Conservation (phyloP, 1,140 invertebrate genomes). For the Drosophila pseudoobscura region DNA sequence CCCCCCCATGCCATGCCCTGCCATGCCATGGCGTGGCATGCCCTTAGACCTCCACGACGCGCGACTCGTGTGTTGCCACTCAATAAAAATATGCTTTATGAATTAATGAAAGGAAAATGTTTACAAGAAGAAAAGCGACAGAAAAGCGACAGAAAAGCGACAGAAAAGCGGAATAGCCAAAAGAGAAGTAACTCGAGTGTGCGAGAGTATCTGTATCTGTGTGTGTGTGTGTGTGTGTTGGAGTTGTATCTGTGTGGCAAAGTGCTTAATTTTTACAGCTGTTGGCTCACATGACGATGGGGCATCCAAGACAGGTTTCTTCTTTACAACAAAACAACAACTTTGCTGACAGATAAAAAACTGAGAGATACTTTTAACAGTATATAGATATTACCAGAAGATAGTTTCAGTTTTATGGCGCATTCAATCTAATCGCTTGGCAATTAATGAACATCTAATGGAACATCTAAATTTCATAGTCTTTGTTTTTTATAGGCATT, state of each 20-base stretch:
- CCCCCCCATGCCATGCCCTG: neutral
- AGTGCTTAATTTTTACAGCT: slow-evolving; percentile 54
- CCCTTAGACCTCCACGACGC: too few relatives aligned
- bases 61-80: slow-evolving; percentile 62
- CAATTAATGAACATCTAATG: slow-evolving; percentile 13
- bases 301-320: slow-evolving; percentile 49
- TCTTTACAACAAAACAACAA: slow-evolving; percentile 9
- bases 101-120: slow-evolving; percentile 81
- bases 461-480: too few relatives aligned
- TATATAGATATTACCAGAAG: slow-evolving; percentile 7
- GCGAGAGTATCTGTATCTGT: too few relatives aligned
- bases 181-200: too few relatives aligned
- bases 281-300: slow-evolving; percentile 9
- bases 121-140: slow-evolving; percentile 31
- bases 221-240: too few relatives aligned
- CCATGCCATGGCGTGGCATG: too few relatives aligned
- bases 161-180: neutral
- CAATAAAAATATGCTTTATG: slow-evolving; percentile 81
- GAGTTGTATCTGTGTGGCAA: neutral
- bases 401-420: slow-evolving; percentile 10
- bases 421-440: slow-evolving; percentile 15
- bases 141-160: slow-evolving; percentile 7
- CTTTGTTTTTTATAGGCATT: too few relatives aligned
- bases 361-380: slow-evolving; percentile 18
- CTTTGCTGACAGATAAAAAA: slow-evolving; percentile 28